Evolutionary conservation across 2,797 vertebrate genomes (phyloP).

Genomic region (Cossypha heuglini): DNA sequence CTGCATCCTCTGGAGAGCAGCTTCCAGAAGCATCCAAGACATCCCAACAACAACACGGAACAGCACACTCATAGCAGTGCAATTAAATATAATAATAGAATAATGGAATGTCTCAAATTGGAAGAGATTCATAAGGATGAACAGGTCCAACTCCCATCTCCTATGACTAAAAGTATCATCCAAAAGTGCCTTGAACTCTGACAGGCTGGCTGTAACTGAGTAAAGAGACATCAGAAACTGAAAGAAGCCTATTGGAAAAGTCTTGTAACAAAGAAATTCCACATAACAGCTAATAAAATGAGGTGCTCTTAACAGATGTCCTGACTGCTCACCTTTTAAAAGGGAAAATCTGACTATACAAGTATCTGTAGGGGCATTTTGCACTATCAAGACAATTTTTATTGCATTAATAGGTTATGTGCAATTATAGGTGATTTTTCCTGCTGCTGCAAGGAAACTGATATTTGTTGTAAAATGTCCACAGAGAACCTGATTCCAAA

Average conservation of each 20-base stretch:
- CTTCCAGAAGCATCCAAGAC: neutral
- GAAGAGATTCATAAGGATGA: neutral
- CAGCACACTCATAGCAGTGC: neutral
- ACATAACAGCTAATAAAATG: neutral
- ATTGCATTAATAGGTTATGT: neutral
- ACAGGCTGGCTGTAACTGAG: neutral
- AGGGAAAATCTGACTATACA: neutral
- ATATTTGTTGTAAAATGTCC: neutral
- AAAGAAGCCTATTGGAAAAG: neutral
- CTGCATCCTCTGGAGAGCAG: neutral
- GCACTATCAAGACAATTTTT: neutral
- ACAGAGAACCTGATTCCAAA: neutral
- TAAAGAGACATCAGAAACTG: neutral
- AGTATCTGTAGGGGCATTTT: neutral
- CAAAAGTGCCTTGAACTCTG: neutral
- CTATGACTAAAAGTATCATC: neutral
- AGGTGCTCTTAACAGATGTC: neutral
- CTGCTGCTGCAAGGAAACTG: neutral
- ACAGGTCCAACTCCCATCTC: neutral
- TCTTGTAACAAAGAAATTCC: neutral
- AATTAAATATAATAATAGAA: neutral
- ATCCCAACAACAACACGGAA: neutral
- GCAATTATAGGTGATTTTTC: neutral
- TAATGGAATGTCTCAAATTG: neutral
- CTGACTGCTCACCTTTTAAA: neutral